Evolutionary conservation across 23 tunicate species (phyloP).

Genomic region (Trididemnum clinides): DNA sequence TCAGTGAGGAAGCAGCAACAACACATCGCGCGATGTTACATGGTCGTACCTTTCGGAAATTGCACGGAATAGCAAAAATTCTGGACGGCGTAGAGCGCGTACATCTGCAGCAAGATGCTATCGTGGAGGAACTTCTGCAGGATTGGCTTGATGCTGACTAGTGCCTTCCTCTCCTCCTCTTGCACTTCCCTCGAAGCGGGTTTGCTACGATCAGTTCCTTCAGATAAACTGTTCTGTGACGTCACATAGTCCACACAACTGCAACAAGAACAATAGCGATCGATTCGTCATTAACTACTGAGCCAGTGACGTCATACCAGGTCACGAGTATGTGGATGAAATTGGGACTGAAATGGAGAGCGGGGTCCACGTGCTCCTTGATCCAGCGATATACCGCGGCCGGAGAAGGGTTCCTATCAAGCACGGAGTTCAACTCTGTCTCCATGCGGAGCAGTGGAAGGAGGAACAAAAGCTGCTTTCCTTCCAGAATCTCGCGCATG

Average conservation of each 20-base stretch:
- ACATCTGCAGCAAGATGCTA: conserved; percentile 44
- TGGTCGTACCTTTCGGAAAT: conserved; percentile 92
- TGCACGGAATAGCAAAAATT: conserved; percentile 37
- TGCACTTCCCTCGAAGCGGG: conserved; percentile 44
- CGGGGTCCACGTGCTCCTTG: conserved; percentile 43
- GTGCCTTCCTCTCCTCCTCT: conserved; percentile 58
- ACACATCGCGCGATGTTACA: no score
- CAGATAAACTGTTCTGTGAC: conserved; percentile 40
- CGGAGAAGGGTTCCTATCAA: conserved; percentile 35
- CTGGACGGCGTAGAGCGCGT: conserved; percentile 77
- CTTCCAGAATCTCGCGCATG: conserved; percentile 57
- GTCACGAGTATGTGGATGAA: conserved; percentile 54
- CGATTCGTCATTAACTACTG: background rate
- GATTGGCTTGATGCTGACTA: conserved; percentile 41
- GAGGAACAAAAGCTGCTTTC: conserved; percentile 64
- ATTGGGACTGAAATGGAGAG: conserved; percentile 52
- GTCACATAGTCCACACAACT: conserved; percentile 68
- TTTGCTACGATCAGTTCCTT: conserved; percentile 36
- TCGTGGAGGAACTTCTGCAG: conserved; percentile 80
- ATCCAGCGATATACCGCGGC: conserved; percentile 63
- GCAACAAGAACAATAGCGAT: background rate
- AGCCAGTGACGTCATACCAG: conserved; percentile 35
- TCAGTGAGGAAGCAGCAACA: no score
- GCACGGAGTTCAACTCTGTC: conserved; percentile 39
- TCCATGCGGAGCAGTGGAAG: conserved; percentile 71